Base-by-base conservation (phyloP, 2,113 vertebrate species). In the Hemibagrus wyckioides region DNA sequence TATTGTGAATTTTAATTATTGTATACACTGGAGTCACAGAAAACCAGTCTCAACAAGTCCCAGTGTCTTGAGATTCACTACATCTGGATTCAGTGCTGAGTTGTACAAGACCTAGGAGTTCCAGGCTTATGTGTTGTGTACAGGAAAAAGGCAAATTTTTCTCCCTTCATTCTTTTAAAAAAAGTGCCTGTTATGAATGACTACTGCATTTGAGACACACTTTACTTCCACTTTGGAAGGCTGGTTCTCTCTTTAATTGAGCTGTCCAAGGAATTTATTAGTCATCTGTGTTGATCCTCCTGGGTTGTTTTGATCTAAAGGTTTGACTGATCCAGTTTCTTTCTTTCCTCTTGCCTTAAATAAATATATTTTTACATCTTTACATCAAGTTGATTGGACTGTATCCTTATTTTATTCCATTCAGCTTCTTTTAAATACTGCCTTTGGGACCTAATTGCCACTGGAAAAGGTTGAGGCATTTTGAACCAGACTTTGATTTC, bases 231-330 rank as follows among this genome's bases (percentile, higher is more conserved):
- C 23, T 28, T 73, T 9, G 17, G 36, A 25, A 8, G 17, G 13
- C 11, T 76, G 13, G 2, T 36, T 69, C 48, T 81, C 44, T 39
- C 23, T 50, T 54, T 63, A 48, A 76, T 77, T 77, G 6, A 56
- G 8, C 48, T 56, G 36, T 76, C 23, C 59, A 41, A 65, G 48
- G 30, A 33, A 28, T 61, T 73, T 54, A 44, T 15, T 50, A 44
- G 4, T 73, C 17, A 44, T 48, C 21, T 28, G 36, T 76, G 54
- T 54, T 84, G 25, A 63, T 14, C 19, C 21, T 41, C 6, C 13
- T 30, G 75, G 50, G 73, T 79, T 67, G 41, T 88, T 69, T 84
- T 84, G 82, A 80, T 69, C 73, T 71, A 14, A 69, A 79, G 11
- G 36, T 61, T 44, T 48, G 73, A 80, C 25, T 80, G 36, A 80